Percentiles rank a stretch among this genome's conserved stretches.
Evolutionary conservation across 2,113 vertebrate species (phyloP).

Genomic region (cattle (Bos taurus)): DNA sequence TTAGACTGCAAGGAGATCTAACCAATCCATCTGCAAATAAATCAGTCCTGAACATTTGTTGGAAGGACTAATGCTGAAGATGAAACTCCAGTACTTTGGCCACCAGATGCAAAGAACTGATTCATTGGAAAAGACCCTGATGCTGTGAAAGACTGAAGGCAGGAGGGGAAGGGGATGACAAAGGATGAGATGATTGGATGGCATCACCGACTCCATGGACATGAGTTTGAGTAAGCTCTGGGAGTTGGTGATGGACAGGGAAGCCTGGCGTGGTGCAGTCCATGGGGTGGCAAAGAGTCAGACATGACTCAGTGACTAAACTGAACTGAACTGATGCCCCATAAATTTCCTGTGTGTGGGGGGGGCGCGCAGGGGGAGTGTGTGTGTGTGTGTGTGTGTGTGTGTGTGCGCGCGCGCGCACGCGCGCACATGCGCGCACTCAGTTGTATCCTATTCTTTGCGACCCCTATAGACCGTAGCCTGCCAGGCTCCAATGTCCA

Average conservation of each 20-base stretch:
- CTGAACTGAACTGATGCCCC: neutral
- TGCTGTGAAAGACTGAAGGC: neutral
- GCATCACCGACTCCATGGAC: neutral
- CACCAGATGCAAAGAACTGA: neutral
- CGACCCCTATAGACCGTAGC: neutral
- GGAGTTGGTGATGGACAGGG: neutral
- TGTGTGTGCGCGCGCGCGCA: rapidly evolving
- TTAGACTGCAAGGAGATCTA: no score
- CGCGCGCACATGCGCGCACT: rapidly evolving
- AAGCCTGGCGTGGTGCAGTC: neutral
- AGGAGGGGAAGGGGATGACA: neutral
- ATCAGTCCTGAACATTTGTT: no score
- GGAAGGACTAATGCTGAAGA: no score
- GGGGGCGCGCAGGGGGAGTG: rapidly evolving
- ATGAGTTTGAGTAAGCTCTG: neutral
- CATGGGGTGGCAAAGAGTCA: neutral
- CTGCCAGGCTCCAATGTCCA: neutral
- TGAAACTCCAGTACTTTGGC: no score
- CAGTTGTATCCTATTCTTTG: neutral
- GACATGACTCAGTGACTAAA: neutral
- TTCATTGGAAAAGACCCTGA: neutral
- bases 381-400: neutral
- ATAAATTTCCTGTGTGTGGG: neutral
- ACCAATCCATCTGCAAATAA: no score
- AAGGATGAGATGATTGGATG: neutral